Conservation (phyloP, 2,113 vertebrate species). For the Zapus hudsonius region DNA sequence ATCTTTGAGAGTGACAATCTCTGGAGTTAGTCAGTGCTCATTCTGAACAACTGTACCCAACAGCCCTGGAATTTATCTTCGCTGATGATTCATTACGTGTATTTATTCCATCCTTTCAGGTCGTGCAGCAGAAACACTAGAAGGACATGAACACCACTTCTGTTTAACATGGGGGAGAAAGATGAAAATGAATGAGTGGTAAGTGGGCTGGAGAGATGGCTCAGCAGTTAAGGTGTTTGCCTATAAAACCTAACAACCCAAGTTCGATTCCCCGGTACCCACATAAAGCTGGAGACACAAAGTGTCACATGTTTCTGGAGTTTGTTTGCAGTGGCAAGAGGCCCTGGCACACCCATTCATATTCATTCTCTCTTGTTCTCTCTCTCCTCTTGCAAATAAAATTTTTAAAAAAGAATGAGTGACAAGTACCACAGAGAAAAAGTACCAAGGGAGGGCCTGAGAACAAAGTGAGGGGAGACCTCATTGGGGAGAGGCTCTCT, state of each 20-base stretch:
- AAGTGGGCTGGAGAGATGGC: no score
- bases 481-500: not conserved
- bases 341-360: no score
- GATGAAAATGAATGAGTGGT: not conserved
- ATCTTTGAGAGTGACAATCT: not conserved
- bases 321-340: no score
- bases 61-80: rapidly evolving
- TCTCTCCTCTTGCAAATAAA: no score
- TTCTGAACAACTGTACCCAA: not conserved
- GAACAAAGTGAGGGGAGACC: not conserved
- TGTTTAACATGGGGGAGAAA: not conserved
- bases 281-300: no score
- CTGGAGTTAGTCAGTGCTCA: not conserved
- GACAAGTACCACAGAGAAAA: not conserved
- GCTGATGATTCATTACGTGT: not conserved
- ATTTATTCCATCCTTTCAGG: not conserved
- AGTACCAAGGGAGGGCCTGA: not conserved
- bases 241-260: no score
- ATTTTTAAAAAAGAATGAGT: not conserved
- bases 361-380: no score
- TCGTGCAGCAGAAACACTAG: not conserved
- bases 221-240: no score
- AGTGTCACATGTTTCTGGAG: no score
- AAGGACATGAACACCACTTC: not conserved
- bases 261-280: no score